Base-by-base conservation (phyloP, 1,140 invertebrate species). In the Triops cancriformis region DNA sequence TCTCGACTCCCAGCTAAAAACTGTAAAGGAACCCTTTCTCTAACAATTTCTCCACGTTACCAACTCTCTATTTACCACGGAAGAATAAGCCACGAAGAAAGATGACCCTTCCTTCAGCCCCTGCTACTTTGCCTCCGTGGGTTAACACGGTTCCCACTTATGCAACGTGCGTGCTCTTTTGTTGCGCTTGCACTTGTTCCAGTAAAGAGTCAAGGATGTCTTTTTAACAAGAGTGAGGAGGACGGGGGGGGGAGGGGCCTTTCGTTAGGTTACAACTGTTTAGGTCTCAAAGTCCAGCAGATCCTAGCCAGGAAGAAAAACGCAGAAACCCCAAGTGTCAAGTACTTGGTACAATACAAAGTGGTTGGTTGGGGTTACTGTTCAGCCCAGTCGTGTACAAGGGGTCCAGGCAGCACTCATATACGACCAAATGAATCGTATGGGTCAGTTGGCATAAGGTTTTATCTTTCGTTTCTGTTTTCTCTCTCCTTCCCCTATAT, bases 271-370 rank as follows among this genome's bases (percentile, higher is more conserved):
- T 64, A 64, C 51, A 64, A 64, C 51, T 64, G 51, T 18, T 64
- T 64, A 64, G 51, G 51, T 64, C 51, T 64, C 45, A 64, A 23
- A 64, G 45, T 64, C 51, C 51, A 64, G 51, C 14, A 64, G 18
- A 18, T 23, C 51, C 14, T 9, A 64, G 23, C 51, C 18, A 64
- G 23, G 51, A 64, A 37, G 31, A 37, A 37, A 37, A 37, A 37
- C 31, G 31, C 31, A 37, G 31, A 37, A 37, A 37, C 5, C 51
- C 51, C 51, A 64, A 64, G 51, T 64, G 51, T 64, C 51, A 64
- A 64, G 51, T 64, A 64, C 51, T 64, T 64, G 51, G 51, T 64
- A 64, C 51, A 64, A 64, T 64, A 64, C 51, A 64, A 64, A 64
- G 51, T 64, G 51, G 51, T 64, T 64, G 23, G 51, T 23, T 64